Conservation (phyloP, 2,797 vertebrate species). For the Sebastes trivittatus region DNA sequence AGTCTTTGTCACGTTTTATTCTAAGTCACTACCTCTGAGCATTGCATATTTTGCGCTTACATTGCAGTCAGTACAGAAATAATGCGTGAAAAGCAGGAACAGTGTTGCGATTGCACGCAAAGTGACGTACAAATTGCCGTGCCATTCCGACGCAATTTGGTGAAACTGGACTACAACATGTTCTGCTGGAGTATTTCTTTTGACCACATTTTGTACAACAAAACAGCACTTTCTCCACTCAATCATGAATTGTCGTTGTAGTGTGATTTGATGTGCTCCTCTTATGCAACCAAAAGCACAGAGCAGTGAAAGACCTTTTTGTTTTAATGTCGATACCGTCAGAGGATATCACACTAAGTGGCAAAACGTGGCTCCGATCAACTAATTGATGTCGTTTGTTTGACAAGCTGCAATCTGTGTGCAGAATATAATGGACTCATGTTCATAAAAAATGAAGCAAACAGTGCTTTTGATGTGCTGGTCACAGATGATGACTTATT, state of each 20-base stretch:
- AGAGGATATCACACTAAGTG: conserved; percentile 1
- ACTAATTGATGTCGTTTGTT: conserved; percentile 41
- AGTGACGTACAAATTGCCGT: neutral
- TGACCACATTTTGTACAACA: conserved; percentile 1
- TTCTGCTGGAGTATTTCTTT: conserved; percentile 11
- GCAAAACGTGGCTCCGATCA: neutral
- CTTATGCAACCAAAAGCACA: neutral
- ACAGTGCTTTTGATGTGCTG: conserved; percentile 21
- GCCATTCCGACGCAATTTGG: neutral
- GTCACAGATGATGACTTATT: conserved; percentile 64
- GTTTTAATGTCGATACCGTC: conserved; percentile 15
- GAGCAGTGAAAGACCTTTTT: neutral
- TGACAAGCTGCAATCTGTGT: conserved; percentile 43
- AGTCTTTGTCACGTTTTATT: no score
- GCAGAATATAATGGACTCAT: conserved; percentile 2
- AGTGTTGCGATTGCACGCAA: neutral
- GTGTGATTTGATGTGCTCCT: conserved; percentile 15
- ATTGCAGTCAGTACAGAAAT: neutral
- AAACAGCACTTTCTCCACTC: conserved; percentile 24
- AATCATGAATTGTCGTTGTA: neutral
- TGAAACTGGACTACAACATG: neutral
- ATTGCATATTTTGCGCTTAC: no score
- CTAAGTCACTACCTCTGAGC: neutral
- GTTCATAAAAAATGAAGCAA: conserved; percentile 29
- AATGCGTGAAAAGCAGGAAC: neutral